Conservation (phyloP, 2,888 invertebrate genomes). For the Leucophenga maculata region DNA sequence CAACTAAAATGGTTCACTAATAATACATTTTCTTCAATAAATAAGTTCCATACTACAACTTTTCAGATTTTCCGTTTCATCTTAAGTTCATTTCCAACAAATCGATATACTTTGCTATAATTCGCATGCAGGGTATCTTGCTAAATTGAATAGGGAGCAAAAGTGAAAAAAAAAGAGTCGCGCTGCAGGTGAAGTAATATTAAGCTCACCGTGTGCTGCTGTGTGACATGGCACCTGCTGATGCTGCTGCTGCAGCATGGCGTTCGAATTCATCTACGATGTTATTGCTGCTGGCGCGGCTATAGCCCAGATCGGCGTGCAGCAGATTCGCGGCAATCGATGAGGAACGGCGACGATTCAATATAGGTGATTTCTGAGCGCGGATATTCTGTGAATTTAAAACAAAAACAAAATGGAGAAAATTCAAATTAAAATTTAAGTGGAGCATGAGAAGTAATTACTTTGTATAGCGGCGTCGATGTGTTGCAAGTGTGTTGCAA, state of each 20-base stretch:
- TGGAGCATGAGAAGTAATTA: too few species aligned
- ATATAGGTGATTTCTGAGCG: constrained; percentile 65
- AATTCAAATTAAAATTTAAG: neutral
- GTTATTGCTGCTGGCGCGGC: constrained; percentile 45
- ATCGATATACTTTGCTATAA: too few species aligned
- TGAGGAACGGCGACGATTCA: constrained; percentile 68
- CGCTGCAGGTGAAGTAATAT: neutral
- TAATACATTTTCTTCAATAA: too few species aligned
- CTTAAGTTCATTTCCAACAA: too few species aligned
- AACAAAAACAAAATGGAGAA: neutral
- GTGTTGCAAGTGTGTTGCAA: too few species aligned
- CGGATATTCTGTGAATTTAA: neutral
- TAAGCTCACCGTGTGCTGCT: constrained; percentile 62
- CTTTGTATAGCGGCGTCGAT: too few species aligned
- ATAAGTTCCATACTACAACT: neutral
- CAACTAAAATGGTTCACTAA: too few species aligned
- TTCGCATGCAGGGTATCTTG: too few species aligned
- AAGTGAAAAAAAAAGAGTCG: neutral
- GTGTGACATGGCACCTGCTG: constrained; percentile 47
- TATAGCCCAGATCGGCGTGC: constrained; percentile 56
- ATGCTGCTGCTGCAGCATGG: constrained; percentile 29
- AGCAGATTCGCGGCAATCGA: constrained; percentile 68
- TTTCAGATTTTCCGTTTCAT: too few species aligned
- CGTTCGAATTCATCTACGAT: constrained; percentile 30
- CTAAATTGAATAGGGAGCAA: neutral